Conservation (phyloP, 2,113 vertebrate genomes). For the Muntiacus reevesi region DNA sequence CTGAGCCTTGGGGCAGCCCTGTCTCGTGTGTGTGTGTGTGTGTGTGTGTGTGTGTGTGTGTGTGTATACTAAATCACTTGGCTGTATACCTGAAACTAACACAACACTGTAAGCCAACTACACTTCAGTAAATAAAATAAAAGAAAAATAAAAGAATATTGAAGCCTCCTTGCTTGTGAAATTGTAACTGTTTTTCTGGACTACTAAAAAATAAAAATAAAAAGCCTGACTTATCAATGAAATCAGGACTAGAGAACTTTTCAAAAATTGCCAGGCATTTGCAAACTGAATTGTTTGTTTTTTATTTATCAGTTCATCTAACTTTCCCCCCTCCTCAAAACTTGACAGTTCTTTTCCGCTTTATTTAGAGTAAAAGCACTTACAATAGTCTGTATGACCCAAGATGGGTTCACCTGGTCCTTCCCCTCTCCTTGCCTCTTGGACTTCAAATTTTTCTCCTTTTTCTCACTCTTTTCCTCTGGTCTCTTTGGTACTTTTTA, state of each 20-base stretch:
- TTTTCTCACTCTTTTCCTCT: background rate
- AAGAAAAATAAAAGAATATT: background rate
- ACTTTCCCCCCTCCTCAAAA: background rate
- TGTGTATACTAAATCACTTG: background rate
- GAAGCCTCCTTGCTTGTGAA: background rate
- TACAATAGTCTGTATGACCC: background rate
- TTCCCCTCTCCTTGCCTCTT: background rate
- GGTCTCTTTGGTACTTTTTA: background rate
- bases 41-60: background rate
- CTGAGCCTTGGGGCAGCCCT: background rate
- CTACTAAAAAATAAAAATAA: background rate
- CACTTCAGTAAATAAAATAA: background rate
- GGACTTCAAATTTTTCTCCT: background rate
- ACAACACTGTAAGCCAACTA: background rate
- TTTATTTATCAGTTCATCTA: background rate
- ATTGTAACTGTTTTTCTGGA: background rate
- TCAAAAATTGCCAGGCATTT: background rate
- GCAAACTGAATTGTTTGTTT: background rate
- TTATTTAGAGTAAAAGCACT: background rate
- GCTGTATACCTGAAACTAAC: background rate
- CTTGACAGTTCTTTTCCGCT: background rate
- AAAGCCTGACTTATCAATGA: background rate
- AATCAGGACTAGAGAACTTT: background rate
- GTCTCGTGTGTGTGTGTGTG: background rate
- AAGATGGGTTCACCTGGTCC: fast-evolving